These are phyloP conservation scores for Zingel zingel DNA, from an alignment of 2,113 vertebrate species.

Conservation along the genomic window DNA sequence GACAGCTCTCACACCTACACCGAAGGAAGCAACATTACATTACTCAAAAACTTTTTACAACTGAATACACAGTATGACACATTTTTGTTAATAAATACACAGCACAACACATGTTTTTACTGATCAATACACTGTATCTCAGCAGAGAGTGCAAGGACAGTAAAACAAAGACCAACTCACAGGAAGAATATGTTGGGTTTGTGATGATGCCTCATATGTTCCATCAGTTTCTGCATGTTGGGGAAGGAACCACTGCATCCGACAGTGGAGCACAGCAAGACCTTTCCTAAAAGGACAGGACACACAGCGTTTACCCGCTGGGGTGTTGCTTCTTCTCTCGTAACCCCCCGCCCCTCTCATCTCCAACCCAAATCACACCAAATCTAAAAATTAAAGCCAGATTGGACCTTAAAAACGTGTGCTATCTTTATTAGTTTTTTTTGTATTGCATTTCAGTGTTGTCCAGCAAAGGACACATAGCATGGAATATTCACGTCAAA, in stretches of 20 bases:
- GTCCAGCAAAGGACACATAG: too few species aligned
- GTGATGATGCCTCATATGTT: conserved; percentile 93
- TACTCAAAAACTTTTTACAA: neutral
- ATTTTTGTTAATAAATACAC: neutral
- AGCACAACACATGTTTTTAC: neutral
- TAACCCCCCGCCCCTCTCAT: too few species aligned
- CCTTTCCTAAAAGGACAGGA: conserved; percentile 60
- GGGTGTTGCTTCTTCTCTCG: neutral
- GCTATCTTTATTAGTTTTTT: too few species aligned
- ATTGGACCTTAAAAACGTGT: neutral
- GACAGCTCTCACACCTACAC: conserved; percentile 93
- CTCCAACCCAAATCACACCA: neutral
- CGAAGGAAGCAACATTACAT: neutral
- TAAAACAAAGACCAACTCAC: conserved; percentile 82
- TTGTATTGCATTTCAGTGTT: too few species aligned
- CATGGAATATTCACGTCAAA: too few species aligned
- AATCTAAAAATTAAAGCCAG: neutral
- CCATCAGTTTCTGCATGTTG: conserved; percentile 95
- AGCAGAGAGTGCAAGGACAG: neutral
- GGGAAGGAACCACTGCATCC: conserved; percentile 89
- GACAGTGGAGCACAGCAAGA: conserved; percentile 82
- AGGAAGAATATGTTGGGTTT: conserved; percentile 96
- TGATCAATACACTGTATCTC: too few species aligned
- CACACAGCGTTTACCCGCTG: neutral
- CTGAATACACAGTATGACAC: neutral